Evolutionary conservation across 1,140 invertebrate species (phyloP), one percentile per base, ranked within the genome.

Genomic region (Drosophila prosaltans): DNA sequence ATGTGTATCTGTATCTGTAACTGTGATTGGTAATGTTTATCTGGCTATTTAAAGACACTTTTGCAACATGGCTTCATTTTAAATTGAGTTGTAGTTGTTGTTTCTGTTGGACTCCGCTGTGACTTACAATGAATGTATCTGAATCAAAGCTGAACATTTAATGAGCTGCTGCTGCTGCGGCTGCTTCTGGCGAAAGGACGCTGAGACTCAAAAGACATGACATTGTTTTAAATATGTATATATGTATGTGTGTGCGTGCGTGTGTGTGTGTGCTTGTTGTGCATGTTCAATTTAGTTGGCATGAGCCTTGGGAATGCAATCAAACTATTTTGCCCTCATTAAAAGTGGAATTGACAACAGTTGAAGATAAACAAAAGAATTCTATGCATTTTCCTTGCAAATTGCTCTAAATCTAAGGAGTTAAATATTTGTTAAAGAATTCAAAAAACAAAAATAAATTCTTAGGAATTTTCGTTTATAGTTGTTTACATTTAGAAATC

Each of bases 1-100:
- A 36, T 36, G 32, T 41, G 63, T 63, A 65, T 36, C 45, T 59
- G 60, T 77, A 55, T 61, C 67, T 69, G 66, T 73, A 71, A 59
- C 76, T 57, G 83, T 77, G 72, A 81, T 85, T 79, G 82, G 58
- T 72, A 71, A 82, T 82, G 76, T 86, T 86, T 86, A 88, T 74
- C 74, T 83, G 72, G 68, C 69, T 74, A 86, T 88, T 88, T 88
- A 75, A 64, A 71, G 79, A 60, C 73, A 75, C 69, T 82, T 86
- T 80, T 80, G 16, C 82, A 68, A 83, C 72, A 69, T 61, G 80
- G 69, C 69, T 82, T 80, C 72, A 79, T 88, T 88, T 83, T 74
- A 80, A 86, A 88, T 86, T 77, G 72, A 80, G 43, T 69, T 72
- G 69, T 76, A 65, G 41, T 7, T 16, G 16, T 16, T 16, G 16